Conservation (phyloP, 1,140 invertebrate genomes). For the Akabosia matsudoensis region DNA sequence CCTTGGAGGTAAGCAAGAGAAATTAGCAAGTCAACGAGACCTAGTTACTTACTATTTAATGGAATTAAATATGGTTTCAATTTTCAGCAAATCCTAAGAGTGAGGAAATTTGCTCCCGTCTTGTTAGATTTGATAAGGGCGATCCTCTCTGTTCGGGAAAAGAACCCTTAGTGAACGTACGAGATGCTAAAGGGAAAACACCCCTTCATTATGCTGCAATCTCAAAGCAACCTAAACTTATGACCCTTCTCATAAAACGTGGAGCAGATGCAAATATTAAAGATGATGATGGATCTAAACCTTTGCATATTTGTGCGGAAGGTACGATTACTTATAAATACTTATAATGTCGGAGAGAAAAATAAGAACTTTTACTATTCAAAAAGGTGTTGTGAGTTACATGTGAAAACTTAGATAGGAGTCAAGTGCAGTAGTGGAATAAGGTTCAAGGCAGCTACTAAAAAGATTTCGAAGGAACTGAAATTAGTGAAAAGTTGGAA, state of each 20-base stretch:
- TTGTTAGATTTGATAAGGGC: background rate
- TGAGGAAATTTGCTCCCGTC: background rate
- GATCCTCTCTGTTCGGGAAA: background rate
- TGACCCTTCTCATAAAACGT: background rate
- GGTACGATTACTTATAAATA: slow-evolving; percentile 12
- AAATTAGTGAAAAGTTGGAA: no score
- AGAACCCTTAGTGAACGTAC: background rate
- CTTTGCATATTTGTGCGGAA: slow-evolving; percentile 31
- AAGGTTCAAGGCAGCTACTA: no score
- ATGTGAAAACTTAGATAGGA: no score
- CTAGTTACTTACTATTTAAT: no score
- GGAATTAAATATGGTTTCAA: no score
- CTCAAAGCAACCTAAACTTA: slow-evolving; percentile 1
- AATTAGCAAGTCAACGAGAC: no score
- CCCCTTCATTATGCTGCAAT: slow-evolving; percentile 31
- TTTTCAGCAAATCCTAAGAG: background rate
- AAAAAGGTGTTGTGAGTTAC: no score
- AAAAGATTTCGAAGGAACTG: no score
- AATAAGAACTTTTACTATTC: no score
- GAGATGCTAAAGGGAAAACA: slow-evolving; percentile 27
- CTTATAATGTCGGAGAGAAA: no score
- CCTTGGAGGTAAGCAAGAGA: slow-evolving; percentile 18
- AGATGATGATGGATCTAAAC: slow-evolving; percentile 28
- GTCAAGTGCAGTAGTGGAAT: no score
- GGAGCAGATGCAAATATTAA: slow-evolving; percentile 35